Percentiles rank a stretch among this genome's conserved stretches.
phyloP scores from a whole-genome alignment of 2,797 vertebrate genomes.

The Orientallactaga sibirica region DNA sequence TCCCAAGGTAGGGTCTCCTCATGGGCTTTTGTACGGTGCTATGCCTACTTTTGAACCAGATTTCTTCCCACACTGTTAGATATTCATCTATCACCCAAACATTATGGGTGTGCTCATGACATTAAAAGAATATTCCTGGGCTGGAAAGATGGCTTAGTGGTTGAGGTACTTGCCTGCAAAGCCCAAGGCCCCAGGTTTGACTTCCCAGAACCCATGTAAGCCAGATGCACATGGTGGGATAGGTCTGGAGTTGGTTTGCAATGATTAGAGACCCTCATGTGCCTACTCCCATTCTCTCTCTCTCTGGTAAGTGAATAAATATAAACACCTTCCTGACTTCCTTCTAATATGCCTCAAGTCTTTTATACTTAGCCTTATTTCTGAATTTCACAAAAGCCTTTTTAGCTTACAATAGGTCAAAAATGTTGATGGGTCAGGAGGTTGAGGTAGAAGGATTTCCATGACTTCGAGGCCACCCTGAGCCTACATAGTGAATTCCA shows the following conservation, averaged over 20 bases:
- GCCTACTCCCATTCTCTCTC: too few species aligned
- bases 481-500: too few species aligned
- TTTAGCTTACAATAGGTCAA: background rate
- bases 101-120: background rate
- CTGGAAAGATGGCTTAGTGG: too few species aligned
- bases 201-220: too few species aligned
- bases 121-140: background rate
- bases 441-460: too few species aligned
- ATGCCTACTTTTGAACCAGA: background rate
- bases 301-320: background rate
- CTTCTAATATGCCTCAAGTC: background rate
- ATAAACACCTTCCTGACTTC: background rate
- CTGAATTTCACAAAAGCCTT: conserved; percentile 29
- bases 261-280: too few species aligned
- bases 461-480: too few species aligned
- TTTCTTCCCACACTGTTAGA: background rate
- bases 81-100: background rate
- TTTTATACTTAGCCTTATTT: conserved; percentile 16
- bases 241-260: too few species aligned
- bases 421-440: background rate
- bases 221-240: too few species aligned
- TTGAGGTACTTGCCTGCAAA: too few species aligned
- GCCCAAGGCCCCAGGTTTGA: too few species aligned
- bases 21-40: background rate
- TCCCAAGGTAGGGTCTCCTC: too few species aligned